Evolutionary conservation across 1,140 invertebrate species (phyloP).

Genomic region (Drosophila kurseongensis): DNA sequence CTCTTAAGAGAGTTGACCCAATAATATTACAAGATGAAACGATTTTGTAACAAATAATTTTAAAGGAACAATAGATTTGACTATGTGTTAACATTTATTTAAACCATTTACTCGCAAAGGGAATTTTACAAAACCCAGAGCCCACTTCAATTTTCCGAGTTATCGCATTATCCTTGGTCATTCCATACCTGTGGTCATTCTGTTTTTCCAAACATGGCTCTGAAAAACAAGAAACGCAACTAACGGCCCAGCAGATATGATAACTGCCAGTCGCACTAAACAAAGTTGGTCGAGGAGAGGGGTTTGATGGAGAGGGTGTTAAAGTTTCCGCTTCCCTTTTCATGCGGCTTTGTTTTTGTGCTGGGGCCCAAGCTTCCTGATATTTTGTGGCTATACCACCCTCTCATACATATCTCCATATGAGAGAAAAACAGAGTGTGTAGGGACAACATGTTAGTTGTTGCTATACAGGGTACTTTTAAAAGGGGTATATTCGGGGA

Average conservation of each 20-base stretch:
- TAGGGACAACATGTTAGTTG: constrained; percentile 38
- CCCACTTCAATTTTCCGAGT: constrained; percentile 10
- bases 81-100: not conserved
- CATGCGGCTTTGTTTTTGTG: constrained; percentile 41
- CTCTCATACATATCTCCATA: constrained; percentile 5
- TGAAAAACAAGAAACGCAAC: constrained; percentile 25
- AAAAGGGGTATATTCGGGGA: not conserved
- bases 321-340: constrained; percentile 42
- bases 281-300: constrained; percentile 24
- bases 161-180: constrained; percentile 38
- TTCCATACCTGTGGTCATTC: constrained; percentile 45
- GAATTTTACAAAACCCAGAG: constrained; percentile 1
- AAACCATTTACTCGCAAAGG: not conserved
- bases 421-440: constrained; percentile 12
- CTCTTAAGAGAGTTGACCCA: too few relatives aligned
- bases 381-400: constrained; percentile 35
- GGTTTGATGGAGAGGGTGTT: constrained; percentile 16
- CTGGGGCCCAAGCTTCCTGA: constrained; percentile 32
- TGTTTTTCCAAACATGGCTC: constrained; percentile 12
- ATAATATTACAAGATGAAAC: too few relatives aligned
- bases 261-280: constrained; percentile 49
- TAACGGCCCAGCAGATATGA: constrained; percentile 48
- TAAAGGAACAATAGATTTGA: not conserved
- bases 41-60: too few relatives aligned
- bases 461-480: constrained; percentile 4